phyloP scores from a whole-genome alignment of 2,888 invertebrate genomes.

The Leptogaster cylindrica region DNA sequence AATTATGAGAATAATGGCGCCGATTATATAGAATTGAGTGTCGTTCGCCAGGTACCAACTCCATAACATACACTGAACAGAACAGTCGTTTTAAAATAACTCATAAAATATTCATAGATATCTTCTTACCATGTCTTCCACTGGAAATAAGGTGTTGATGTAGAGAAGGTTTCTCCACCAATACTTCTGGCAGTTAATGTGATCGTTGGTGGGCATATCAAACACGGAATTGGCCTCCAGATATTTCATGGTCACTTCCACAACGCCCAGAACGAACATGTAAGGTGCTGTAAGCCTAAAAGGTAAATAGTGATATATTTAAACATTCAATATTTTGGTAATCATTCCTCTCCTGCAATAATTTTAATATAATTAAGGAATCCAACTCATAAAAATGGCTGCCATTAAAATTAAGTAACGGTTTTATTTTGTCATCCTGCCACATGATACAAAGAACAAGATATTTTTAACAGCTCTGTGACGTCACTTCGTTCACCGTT shows the following conservation, averaged over 20 bases:
- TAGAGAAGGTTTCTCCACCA: slow-evolving; percentile 90
- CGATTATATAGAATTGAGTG: slow-evolving; percentile 84
- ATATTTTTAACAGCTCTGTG: no score
- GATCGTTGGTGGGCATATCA: slow-evolving; percentile 81
- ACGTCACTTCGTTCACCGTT: no score
- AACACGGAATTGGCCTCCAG: slow-evolving; percentile 81
- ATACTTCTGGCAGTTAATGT: slow-evolving; percentile 80
- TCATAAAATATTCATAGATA: background rate
- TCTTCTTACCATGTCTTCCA: slow-evolving; percentile 80
- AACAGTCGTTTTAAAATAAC: slow-evolving; percentile 19
- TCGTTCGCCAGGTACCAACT: slow-evolving; percentile 90
- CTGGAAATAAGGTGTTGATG: slow-evolving; percentile 84
- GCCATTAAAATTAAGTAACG: no score
- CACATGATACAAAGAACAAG: no score
- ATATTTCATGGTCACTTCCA: slow-evolving; percentile 87
- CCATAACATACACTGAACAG: slow-evolving; percentile 84
- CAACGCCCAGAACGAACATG: slow-evolving; percentile 81
- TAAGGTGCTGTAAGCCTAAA: slow-evolving; percentile 80
- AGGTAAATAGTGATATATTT: slow-evolving; percentile 49
- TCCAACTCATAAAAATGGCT: no score
- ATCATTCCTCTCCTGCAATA: no score
- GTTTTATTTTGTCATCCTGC: no score
- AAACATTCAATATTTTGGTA: no score
- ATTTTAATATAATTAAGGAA: no score
- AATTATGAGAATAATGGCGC: slow-evolving; percentile 79